Evolutionary conservation across 2,888 invertebrate genomes (phyloP), one percentile per base, ranked within the genome.

Genomic region (Andrena haemorrhoa): DNA sequence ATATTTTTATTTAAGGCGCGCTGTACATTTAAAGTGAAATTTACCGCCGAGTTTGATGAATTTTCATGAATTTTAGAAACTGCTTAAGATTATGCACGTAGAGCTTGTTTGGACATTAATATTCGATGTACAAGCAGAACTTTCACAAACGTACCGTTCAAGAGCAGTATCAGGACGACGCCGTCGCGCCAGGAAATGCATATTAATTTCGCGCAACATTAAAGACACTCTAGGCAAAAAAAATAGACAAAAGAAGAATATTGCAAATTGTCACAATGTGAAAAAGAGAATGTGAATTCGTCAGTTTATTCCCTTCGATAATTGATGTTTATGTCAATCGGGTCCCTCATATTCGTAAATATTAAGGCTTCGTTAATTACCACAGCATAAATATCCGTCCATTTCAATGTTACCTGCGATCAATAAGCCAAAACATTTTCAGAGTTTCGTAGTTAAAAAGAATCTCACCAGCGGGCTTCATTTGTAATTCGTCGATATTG

Each of bases 31-130:
- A 26, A 49, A 16, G 69, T 20, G 33, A 58, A 60, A 51, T 49
- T 60, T 20, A 35, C 51, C 41, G 26, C 51, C 10, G 26, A 26
- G n/a, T n/a, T 65, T 47, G 66, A 71, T 71, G 76, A 71, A 76
- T 79, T 76, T 79, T 79, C 79, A 76, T 79, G 71, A 76, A 79
- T 66, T 71, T 71, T 66, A 26, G 58, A 71, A 71, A 56, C 33
- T 60, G 58, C 70, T 60, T 66, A 68, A 31, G 60, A 49, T 71
- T 29, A 26, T 33, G 35, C 33, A 26, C 8, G 53, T 12, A 3
- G 10, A n/a, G n/a, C 58, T 20, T 75, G 79, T 79, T 70, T 76
- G 53, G 7, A 23, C 51, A 79, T 79, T 79, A 75, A 79, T 79
- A 79, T 79, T 79, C 79, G 76, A 76, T 71, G 71, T 60, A 56